A percentile compares a stretch with the other conserved stretches of the same genome.
These are phyloP conservation scores for Brachyrhaphis roseni DNA, from an alignment of 2,797 vertebrate genomes.

Conservation along the genomic window DNA sequence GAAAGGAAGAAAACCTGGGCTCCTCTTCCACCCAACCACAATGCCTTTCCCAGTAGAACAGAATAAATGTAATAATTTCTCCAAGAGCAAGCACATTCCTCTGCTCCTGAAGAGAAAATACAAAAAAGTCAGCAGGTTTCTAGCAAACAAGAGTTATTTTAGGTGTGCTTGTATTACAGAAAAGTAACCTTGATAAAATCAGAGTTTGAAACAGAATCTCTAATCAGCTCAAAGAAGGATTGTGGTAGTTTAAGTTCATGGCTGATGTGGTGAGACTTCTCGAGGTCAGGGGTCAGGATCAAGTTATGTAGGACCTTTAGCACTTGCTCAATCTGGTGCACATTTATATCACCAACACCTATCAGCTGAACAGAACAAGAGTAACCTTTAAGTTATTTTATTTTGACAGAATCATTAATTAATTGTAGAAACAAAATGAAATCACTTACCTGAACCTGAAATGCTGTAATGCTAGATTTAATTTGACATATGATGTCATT, in stretches of 20 bases:
- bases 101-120: conserved; percentile 72
- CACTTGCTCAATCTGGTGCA: conserved; percentile 69
- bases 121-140: not conserved
- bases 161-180: not conserved
- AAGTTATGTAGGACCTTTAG: conserved; percentile 83
- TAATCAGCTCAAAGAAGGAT: conserved; percentile 80
- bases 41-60: conserved; percentile 83
- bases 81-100: conserved; percentile 78
- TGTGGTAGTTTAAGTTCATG: conserved; percentile 79
- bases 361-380: conserved; percentile 76
- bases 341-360: conserved; percentile 75
- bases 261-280: conserved; percentile 67
- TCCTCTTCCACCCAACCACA: conserved; percentile 74
- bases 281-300: conserved; percentile 69
- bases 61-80: conserved; percentile 79
- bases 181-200: conserved; percentile 78
- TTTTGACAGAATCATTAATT: not conserved
- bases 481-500: conserved; percentile 73
- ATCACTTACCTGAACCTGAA: conserved; percentile 83
- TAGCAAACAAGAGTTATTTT: not conserved
- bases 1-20: conserved; percentile 62
- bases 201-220: conserved; percentile 74
- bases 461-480: conserved; percentile 72
- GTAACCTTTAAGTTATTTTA: not conserved
- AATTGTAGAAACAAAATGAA: not conserved